These are phyloP conservation scores for Mustelus asterias DNA, from an alignment of 2,113 vertebrate genomes.

Conservation along the genomic window DNA sequence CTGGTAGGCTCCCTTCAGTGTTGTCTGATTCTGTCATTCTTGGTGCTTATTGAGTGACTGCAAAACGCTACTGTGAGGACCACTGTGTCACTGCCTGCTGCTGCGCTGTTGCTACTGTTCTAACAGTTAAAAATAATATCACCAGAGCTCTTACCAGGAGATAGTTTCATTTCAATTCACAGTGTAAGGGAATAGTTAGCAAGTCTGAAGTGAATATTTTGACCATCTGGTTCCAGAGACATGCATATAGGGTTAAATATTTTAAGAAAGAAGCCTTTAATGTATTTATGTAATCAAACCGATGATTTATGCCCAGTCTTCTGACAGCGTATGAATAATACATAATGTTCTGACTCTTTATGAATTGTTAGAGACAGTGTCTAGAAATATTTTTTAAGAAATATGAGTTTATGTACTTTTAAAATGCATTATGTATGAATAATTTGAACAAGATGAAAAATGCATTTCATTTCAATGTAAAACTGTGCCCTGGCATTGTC, in stretches of 20 bases:
- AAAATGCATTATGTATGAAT: conserved; percentile 37
- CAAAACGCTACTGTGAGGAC: background rate
- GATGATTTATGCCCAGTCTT: conserved; percentile 18
- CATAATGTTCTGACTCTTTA: conserved; percentile 32
- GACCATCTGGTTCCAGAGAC: background rate
- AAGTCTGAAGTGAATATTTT: background rate
- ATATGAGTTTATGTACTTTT: conserved; percentile 30
- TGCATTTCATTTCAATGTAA: conserved; percentile 35
- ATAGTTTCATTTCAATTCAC: background rate
- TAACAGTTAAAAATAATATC: background rate
- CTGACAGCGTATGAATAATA: conserved; percentile 19
- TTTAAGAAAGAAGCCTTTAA: conserved; percentile 24
- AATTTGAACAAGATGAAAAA: conserved; percentile 35
- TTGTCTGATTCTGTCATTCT: background rate
- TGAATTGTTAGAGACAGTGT: conserved; percentile 33
- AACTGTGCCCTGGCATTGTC: conserved; percentile 6
- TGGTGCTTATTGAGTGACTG: background rate
- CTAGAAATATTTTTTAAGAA: conserved; percentile 34
- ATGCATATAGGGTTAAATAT: background rate
- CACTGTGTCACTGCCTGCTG: background rate
- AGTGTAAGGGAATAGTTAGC: background rate
- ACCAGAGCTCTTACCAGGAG: background rate
- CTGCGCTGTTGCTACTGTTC: background rate
- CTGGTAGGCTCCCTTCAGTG: background rate
- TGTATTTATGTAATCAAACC: conserved; percentile 11